A percentile compares a stretch with the other conserved stretches of the same genome.
These are phyloP conservation scores for Micoletzkya japonica DNA, from an alignment of 2,888 invertebrate species.

Conservation along the genomic window DNA sequence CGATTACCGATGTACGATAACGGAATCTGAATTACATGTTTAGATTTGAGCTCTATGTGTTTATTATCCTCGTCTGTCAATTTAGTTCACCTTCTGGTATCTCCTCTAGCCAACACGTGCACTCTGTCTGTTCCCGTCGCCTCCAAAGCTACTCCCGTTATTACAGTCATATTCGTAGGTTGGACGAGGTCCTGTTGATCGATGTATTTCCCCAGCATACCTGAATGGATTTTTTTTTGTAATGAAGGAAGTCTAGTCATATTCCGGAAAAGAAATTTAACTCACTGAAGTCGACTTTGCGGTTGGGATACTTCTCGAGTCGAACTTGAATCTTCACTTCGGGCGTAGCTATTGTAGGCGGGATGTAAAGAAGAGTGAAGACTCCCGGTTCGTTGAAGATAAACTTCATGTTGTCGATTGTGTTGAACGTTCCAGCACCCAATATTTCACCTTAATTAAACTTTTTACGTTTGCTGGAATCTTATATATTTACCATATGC, in stretches of 20 bases:
- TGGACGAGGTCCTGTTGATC: slow-evolving; percentile 60
- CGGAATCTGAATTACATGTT: slow-evolving; percentile 34
- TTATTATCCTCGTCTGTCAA: not conserved
- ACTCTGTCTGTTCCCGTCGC: slow-evolving; percentile 58
- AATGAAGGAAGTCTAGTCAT: not conserved
- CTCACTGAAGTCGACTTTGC: slow-evolving; percentile 61
- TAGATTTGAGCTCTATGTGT: not conserved
- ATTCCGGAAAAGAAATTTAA: not conserved
- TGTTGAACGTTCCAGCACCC: slow-evolving; percentile 90
- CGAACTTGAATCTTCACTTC: slow-evolving; percentile 61
- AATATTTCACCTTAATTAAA: slow-evolving; percentile 76
- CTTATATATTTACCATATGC: slow-evolving; percentile 70
- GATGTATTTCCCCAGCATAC: slow-evolving; percentile 58
- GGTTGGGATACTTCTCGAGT: slow-evolving; percentile 60
- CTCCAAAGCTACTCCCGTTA: slow-evolving; percentile 61
- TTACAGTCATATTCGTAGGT: slow-evolving; percentile 60
- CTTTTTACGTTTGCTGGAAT: not conserved
- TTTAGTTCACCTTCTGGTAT: slow-evolving; percentile 44
- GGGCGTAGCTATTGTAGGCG: slow-evolving; percentile 49
- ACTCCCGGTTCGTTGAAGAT: slow-evolving; percentile 94
- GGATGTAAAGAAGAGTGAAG: slow-evolving; percentile 76
- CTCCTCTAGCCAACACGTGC: slow-evolving; percentile 47
- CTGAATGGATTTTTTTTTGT: slow-evolving; percentile 30
- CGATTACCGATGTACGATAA: slow-evolving; percentile 59
- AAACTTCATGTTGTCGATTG: slow-evolving; percentile 86